Base-by-base conservation (phyloP, 2,113 vertebrate genomes). In the Chlorodrepanis virens region DNA sequence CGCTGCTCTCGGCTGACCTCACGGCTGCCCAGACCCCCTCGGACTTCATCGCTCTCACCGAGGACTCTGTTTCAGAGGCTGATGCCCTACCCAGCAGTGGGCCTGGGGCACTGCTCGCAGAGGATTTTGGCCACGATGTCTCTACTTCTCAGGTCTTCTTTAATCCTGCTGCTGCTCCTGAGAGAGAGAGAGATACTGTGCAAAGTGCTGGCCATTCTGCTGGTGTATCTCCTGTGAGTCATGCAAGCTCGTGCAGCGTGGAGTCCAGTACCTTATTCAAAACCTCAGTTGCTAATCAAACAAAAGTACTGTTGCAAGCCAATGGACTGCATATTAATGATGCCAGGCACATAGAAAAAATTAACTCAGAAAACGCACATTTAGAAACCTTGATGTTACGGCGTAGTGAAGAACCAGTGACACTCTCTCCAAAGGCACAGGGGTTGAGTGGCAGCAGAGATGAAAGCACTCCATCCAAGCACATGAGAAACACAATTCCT, bases 21-120 rank as follows among this genome's bases (percentile, higher is more conserved):
- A 99, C 99, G 5, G 99, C 98, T 11, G 99, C 98, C 57, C 97
- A 99, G 94, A 99, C 99, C 3, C 99, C 99, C 18, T 99, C 99
- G 0, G 99, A 99, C 89, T 99, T 99, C 16, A 91, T 99, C 5
- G 98, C 98, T 3, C 97, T 99, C 83, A 99, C 99, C 0, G 99
- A 99, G 88, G 99, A 99, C 95, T 99, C 99, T 8, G 97, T 98
- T 47, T 99, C 99, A 0, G 99, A 99, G 95, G 98, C 93, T 42
- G 99, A 99, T 23, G 98, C 96, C 12, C 93, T 99, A 87, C 98
- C 98, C 27, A 97, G 97, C 75, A 98, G 97, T 15, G 99, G 98
- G 91, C 98, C 98, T 21, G 60, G 97, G 60, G 77, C 35, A 4
- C 86, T 94, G 37, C 97, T 97, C 9, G 5, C 95, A 13, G 98